Conservation (phyloP, 2,888 invertebrate species). For the Heteromurus nitidus region DNA sequence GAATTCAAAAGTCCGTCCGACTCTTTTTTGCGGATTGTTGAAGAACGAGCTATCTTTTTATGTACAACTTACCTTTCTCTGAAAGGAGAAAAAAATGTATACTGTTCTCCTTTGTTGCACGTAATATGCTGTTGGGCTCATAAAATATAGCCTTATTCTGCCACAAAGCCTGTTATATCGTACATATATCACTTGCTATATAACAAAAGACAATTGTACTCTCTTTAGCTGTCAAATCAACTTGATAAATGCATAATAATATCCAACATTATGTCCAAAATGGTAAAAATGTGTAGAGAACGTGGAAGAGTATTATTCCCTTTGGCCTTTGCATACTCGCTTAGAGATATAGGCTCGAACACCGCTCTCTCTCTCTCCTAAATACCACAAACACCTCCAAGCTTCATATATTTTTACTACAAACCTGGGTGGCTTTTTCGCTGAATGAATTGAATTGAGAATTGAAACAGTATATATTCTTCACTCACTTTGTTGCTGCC, state of each 20-base stretch:
- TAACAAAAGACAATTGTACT: conserved; percentile 48
- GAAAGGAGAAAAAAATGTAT: neutral
- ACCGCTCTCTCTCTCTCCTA: neutral
- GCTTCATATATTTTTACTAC: neutral
- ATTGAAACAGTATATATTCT: neutral
- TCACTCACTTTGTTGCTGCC: neutral
- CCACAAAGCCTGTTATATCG: neutral
- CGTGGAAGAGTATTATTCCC: neutral
- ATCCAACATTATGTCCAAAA: conserved; percentile 30
- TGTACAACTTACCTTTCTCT: neutral
- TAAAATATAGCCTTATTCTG: neutral
- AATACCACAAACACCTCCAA: conserved; percentile 3
- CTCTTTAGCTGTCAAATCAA: conserved; percentile 48
- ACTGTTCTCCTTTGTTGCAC: conserved; percentile 11
- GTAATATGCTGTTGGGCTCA: neutral
- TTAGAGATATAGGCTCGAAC: no score
- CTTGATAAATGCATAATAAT: conserved; percentile 59
- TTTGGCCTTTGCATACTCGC: no score
- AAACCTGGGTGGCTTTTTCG: conserved; percentile 22
- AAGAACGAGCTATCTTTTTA: conserved; percentile 1
- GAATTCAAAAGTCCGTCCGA: neutral
- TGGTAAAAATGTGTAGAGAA: conserved; percentile 10
- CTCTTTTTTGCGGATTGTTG: neutral
- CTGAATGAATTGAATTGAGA: neutral
- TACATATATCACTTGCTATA: conserved; percentile 15